These are phyloP conservation scores for Urophycis tenuis DNA, from an alignment of 2,797 vertebrate species.

Conservation along the genomic window DNA sequence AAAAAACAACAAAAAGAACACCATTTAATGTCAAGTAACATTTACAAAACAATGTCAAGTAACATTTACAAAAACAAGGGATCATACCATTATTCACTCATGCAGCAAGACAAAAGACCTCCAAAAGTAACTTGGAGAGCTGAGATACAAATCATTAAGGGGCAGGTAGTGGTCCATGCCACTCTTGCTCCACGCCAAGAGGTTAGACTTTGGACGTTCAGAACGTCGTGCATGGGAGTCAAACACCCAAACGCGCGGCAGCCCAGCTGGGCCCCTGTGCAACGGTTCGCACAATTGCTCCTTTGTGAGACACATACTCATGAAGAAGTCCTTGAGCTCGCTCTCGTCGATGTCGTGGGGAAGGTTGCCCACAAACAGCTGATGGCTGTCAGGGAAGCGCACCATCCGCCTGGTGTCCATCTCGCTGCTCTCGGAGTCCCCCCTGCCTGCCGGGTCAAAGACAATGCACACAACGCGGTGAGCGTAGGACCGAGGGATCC, in stretches of 20 bases:
- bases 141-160: not conserved
- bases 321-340: conserved; percentile 98
- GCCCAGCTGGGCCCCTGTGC: too few species aligned
- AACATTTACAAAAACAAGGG: not conserved
- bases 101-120: too few species aligned
- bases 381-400: conserved; percentile 95
- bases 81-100: too few species aligned
- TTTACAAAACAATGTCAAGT: not conserved
- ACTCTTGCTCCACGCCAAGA: not conserved
- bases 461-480: not conserved
- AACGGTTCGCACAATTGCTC: not conserved
- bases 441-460: conserved; percentile 69
- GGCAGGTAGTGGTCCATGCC: not conserved
- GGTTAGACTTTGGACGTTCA: not conserved
- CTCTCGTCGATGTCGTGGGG: conserved; percentile 98
- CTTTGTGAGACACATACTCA: conserved; percentile 80
- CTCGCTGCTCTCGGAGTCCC: conserved; percentile 85
- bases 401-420: conserved; percentile 82
- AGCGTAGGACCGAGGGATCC: not conserved
- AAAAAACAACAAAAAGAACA: not conserved
- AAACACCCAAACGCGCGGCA: too few species aligned
- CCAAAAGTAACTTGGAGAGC: not conserved
- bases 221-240: not conserved
- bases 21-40: not conserved
- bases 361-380: conserved; percentile 97